Percentiles rank a stretch among this genome's conserved stretches.
Evolutionary conservation across 2,888 invertebrate species (phyloP).

Genomic region (Diploptera punctata): DNA sequence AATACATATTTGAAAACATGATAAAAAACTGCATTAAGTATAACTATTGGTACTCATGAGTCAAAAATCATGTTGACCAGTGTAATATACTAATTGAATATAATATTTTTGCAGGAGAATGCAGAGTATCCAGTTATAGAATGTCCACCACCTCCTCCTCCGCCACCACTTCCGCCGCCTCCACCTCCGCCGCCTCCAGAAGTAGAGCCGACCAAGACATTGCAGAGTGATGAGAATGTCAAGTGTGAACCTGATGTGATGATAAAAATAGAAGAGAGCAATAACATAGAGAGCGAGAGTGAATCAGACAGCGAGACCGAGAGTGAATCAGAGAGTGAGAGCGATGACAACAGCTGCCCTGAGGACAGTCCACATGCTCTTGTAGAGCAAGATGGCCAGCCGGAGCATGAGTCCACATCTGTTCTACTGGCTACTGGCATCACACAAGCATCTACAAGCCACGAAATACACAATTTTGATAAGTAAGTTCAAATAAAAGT

Average conservation of each 20-base stretch:
- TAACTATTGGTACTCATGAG: no score
- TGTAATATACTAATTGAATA: no score
- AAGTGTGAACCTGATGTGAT: slow-evolving; percentile 40
- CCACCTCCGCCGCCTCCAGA: neutral
- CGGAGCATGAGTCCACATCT: neutral
- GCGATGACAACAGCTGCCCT: slow-evolving; percentile 30
- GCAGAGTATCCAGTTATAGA: neutral
- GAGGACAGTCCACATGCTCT: neutral
- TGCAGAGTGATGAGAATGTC: slow-evolving; percentile 13
- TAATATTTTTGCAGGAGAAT: neutral
- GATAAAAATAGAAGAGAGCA: slow-evolving; percentile 40
- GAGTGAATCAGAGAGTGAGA: slow-evolving; percentile 49
- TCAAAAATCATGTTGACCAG: no score
- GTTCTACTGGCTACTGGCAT: neutral
- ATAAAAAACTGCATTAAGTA: no score
- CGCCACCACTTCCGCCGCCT: neutral
- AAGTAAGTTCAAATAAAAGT: no score
- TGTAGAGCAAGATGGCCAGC: neutral
- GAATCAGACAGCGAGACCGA: slow-evolving; percentile 43
- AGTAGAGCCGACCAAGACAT: neutral
- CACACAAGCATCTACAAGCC: slow-evolving; percentile 21
- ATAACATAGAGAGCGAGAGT: slow-evolving; percentile 25
- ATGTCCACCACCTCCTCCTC: neutral
- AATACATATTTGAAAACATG: no score
- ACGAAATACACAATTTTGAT: slow-evolving; percentile 14